Evolutionary conservation across 2,888 invertebrate species (phyloP).

Genomic region (Callinectes sapidus): DNA sequence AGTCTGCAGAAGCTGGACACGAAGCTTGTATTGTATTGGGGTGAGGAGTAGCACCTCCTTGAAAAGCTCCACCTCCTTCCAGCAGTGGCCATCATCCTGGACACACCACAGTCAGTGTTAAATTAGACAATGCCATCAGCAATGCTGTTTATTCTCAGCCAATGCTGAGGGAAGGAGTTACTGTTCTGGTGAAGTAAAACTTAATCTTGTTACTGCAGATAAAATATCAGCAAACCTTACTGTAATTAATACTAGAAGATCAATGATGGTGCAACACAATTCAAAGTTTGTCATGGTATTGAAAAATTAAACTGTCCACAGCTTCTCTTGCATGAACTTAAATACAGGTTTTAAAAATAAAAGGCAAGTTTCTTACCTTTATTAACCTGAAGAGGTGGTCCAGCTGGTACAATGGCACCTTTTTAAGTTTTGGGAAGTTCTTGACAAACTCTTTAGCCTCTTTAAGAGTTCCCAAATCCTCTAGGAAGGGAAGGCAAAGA

Average conservation of each 20-base stretch:
- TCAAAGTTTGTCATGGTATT: no score
- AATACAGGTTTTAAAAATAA: background rate
- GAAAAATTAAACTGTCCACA: no score
- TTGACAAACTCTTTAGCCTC: background rate
- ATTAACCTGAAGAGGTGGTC: background rate
- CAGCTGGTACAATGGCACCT: background rate
- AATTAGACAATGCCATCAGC: background rate
- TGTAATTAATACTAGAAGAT: no score
- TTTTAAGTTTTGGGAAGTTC: background rate
- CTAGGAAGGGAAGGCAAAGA: background rate
- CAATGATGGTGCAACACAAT: no score
- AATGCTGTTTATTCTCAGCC: background rate
- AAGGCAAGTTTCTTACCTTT: background rate
- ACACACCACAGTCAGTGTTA: background rate
- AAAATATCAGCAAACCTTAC: no score
- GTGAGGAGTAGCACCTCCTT: background rate
- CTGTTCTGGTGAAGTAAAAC: background rate
- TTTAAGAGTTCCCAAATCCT: background rate
- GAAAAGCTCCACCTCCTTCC: slow-evolving; percentile 26
- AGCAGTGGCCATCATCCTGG: slow-evolving; percentile 30
- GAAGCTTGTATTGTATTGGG: background rate
- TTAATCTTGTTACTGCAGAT: no score
- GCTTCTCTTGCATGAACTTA: no score
- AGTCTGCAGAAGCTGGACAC: background rate
- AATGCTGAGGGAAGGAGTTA: background rate